A percentile compares a stretch with the other conserved stretches of the same genome.
Evolutionary conservation across 2,797 vertebrate species (phyloP).

Genomic region (Lophius americanus): DNA sequence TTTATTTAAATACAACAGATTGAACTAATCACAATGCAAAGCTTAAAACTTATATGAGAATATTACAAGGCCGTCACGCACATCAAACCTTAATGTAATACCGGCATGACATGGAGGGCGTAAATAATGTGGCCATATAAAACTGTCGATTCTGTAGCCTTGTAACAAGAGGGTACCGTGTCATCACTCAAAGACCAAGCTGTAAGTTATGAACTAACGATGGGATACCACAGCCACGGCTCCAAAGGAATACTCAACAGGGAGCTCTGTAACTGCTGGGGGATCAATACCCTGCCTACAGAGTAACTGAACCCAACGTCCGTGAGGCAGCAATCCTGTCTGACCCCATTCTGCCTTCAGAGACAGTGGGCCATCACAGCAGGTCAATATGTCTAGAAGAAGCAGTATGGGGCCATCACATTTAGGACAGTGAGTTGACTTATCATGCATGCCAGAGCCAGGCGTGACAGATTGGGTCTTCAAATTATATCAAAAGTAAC

Average conservation of each 20-base stretch:
- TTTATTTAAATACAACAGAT: conserved; percentile 1
- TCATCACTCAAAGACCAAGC: conserved; percentile 62
- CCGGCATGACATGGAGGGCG: conserved; percentile 45
- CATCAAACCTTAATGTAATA: conserved; percentile 52
- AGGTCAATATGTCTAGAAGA: conserved; percentile 75
- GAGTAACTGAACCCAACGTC: conserved; percentile 57
- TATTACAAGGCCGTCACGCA: conserved; percentile 30
- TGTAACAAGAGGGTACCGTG: conserved; percentile 37
- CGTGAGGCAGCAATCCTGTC: conserved; percentile 39
- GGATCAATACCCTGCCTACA: conserved; percentile 77
- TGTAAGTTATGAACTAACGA: conserved; percentile 50
- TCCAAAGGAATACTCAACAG: conserved; percentile 60
- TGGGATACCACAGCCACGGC: conserved; percentile 55
- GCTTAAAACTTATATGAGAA: conserved; percentile 19
- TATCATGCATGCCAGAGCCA: conserved; percentile 58
- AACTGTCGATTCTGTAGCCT: conserved; percentile 45
- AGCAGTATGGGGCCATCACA: conserved; percentile 72
- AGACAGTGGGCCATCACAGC: conserved; percentile 55
- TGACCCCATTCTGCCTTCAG: conserved; percentile 39
- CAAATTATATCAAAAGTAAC: conserved; percentile 5
- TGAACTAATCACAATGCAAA: conserved; percentile 12
- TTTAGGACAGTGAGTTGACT: conserved; percentile 63
- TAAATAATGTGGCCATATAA: conserved; percentile 58
- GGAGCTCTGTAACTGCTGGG: conserved; percentile 57
- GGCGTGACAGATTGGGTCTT: not conserved